Evolutionary conservation across 2,113 vertebrate genomes (phyloP), one percentile per base, ranked within the genome.

Genomic region (Nyctibius bracteatus): DNA sequence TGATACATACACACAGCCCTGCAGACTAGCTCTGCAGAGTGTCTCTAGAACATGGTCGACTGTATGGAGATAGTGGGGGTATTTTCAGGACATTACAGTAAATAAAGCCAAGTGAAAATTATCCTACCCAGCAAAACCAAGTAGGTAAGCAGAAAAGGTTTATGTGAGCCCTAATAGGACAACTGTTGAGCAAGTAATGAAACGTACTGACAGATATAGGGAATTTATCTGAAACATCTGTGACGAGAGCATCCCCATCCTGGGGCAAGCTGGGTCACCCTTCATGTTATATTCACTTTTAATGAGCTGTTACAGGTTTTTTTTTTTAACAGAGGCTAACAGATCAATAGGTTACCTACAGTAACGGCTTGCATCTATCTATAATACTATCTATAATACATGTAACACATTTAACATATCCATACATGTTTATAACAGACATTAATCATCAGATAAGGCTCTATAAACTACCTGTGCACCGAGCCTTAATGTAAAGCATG

Each of bases 21-120:
- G 35, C 54, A 65, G 49, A 35, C 8, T 3, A 30, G 35, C 17
- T 55, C 54, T 73, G 27, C 6, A 5, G 39, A 14, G 7, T 12
- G 8, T 33, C 54, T 68, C 54, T 85, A 54, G 59, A 73, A 52
- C 15, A 25, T 21, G 27, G 17, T 9, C 59, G 39, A 52, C 28
- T 0, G 0, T 20, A 47, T 1, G 1, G 2, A 44, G 31, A 31
- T 6, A n/a, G 14, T 5, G 12, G 6, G 22, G 2, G 5, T 16
- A 46, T 70, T 86, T 73, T 39, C 10, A 20, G 80, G 27, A 39
- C 14, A 13, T 16, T 41, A 44, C 8, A 70, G 41, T 52, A 90
- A 94, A 78, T 51, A 77, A 77, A 88, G 9, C 7, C 55, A 57
- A 62, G 15, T 8, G 14, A 83, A 88, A 81, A 15, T 75, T 68